These are phyloP conservation scores for Polydrusus pterygomalis DNA, from an alignment of 2,888 invertebrate species.

Conservation along the genomic window DNA sequence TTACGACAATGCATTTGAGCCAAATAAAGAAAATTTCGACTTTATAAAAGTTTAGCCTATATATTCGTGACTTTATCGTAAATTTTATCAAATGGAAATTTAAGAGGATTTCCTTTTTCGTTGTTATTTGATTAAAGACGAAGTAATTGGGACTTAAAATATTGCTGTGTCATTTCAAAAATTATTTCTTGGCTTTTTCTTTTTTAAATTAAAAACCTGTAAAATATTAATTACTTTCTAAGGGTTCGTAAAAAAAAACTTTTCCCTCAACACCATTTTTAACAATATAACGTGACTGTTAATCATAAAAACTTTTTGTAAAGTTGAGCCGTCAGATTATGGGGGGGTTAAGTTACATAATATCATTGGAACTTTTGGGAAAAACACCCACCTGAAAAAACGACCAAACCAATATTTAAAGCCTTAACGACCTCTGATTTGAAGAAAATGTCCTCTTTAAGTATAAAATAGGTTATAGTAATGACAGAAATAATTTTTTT, in stretches of 20 bases:
- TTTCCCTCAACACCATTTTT: neutral
- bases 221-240: conserved; percentile 6
- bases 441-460: too few species aligned
- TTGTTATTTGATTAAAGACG: neutral
- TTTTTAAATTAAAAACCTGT: conserved; percentile 3
- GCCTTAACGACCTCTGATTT: too few species aligned
- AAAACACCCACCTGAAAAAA: too few species aligned
- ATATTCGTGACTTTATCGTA: neutral
- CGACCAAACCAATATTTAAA: too few species aligned
- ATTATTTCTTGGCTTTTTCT: neutral
- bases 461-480: too few species aligned
- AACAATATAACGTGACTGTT: neutral
- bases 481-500: too few species aligned
- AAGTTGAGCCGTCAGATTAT: neutral
- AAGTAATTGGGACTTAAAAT: neutral
- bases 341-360: too few species aligned
- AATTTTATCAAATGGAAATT: conserved; percentile 9
- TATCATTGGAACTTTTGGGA: too few species aligned
- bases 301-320: too few species aligned
- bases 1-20: too few species aligned
- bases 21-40: too few species aligned
- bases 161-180: neutral
- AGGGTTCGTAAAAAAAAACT: neutral
- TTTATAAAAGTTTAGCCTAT: too few species aligned
- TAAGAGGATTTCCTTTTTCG: neutral